Evolutionary conservation across 2,113 vertebrate genomes (phyloP).

Genomic region (Erinaceus europaeus): DNA sequence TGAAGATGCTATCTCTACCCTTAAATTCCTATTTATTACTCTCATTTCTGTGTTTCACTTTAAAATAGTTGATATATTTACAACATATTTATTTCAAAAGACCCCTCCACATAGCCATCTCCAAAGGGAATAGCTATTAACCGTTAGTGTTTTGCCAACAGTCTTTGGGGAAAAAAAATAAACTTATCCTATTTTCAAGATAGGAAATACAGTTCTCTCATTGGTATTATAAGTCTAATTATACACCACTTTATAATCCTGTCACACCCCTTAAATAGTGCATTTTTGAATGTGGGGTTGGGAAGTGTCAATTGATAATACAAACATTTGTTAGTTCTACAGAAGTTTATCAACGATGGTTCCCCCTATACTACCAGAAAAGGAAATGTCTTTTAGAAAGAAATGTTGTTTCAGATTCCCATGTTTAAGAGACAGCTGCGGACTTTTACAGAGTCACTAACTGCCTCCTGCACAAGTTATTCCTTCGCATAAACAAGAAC

Average conservation of each 20-base stretch:
- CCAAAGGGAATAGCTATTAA: neutral
- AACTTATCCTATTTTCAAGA: neutral
- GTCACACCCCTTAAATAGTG: neutral
- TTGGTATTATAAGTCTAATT: neutral
- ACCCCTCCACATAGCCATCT: neutral
- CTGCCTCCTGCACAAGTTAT: neutral
- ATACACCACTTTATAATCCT: neutral
- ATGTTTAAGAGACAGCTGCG: neutral
- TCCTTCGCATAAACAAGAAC: constrained; percentile 13
- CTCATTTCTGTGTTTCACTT: constrained; percentile 5
- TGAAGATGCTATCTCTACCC: neutral
- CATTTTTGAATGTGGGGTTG: neutral
- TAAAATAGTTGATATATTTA: neutral
- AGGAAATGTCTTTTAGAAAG: neutral
- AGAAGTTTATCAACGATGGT: neutral
- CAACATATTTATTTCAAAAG: neutral
- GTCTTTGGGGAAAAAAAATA: neutral
- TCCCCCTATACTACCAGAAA: neutral
- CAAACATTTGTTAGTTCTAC: neutral
- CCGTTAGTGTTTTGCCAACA: neutral
- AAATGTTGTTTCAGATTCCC: neutral
- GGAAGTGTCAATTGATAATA: rapidly evolving
- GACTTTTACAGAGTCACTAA: neutral
- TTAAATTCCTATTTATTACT: neutral
- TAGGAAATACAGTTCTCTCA: neutral